Percentiles rank a stretch among this genome's conserved stretches.
These are phyloP conservation scores for Troides aeacus DNA, from an alignment of 2,888 invertebrate species.

Conservation along the genomic window DNA sequence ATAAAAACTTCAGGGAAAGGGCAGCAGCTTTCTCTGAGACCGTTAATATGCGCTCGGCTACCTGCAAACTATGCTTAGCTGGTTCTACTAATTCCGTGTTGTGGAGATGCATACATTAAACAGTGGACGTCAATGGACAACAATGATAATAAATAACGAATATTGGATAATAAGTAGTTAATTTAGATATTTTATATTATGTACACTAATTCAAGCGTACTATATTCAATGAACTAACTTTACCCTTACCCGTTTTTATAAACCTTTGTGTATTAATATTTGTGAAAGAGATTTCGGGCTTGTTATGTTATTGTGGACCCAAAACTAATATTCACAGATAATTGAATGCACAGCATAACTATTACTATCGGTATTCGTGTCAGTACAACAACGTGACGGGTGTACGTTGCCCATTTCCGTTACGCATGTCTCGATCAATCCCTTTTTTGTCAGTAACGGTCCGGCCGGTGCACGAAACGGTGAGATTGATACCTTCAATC, in stretches of 20 bases:
- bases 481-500: conserved; percentile 77
- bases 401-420: conserved; percentile 73
- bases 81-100: no score
- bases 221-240: not conserved
- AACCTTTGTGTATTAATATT: not conserved
- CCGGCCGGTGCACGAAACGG: conserved; percentile 67
- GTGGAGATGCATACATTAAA: no score
- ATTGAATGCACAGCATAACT: conserved; percentile 63
- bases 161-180: no score
- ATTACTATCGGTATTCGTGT: conserved; percentile 70
- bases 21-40: no score
- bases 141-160: no score
- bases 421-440: conserved; percentile 70
- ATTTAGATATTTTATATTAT: no score
- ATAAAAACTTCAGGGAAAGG: no score
- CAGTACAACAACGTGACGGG: conserved; percentile 65
- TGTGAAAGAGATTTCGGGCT: conserved; percentile 32
- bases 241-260: not conserved
- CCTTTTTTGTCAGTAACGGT: conserved; percentile 78
- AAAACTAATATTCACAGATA: conserved; percentile 55
- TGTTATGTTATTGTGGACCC: conserved; percentile 53
- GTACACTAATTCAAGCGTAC: no score
- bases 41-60: no score
- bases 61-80: no score
- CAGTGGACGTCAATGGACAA: no score